Evolutionary conservation across 23 tunicate species (phyloP).

Genomic region (Trididemnum nubilum): DNA sequence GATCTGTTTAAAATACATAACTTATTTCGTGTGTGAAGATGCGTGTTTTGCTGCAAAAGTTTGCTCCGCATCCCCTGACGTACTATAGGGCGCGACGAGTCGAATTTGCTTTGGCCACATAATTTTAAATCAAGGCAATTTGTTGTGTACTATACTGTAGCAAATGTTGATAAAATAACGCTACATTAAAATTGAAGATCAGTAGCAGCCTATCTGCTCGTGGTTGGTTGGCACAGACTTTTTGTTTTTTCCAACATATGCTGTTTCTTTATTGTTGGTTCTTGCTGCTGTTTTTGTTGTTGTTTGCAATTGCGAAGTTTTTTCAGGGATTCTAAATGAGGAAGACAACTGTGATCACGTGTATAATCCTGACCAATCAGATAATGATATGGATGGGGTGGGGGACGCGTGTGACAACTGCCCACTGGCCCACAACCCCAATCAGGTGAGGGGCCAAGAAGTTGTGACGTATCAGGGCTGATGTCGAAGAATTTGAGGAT

Average conservation of each 20-base stretch:
- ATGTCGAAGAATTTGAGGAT: background rate
- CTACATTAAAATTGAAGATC: too few relatives aligned
- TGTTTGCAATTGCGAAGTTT: too few relatives aligned
- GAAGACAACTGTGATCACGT: conserved; percentile 74
- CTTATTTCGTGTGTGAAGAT: background rate
- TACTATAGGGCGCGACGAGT: background rate
- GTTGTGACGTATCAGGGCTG: background rate
- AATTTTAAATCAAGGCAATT: too few relatives aligned
- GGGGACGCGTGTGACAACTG: conserved; percentile 97
- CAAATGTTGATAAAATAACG: too few relatives aligned
- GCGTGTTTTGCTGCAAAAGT: background rate
- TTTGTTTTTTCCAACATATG: too few relatives aligned
- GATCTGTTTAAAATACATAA: background rate
- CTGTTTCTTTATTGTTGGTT: too few relatives aligned
- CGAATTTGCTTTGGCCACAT: background rate
- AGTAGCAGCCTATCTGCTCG: too few relatives aligned
- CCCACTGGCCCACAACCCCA: conserved; percentile 51
- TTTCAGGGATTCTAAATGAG: conserved; percentile 31
- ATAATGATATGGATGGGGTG: conserved; percentile 78
- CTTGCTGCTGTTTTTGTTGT: too few relatives aligned
- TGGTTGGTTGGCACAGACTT: too few relatives aligned
- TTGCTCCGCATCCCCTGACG: background rate
- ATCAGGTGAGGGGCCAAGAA: too few relatives aligned
- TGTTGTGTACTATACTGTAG: too few relatives aligned
- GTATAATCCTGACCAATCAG: conserved; percentile 69